Percentiles rank a stretch among this genome's conserved stretches.
These are phyloP conservation scores for Crepidodera aurea DNA, from an alignment of 2,888 invertebrate species.

Conservation along the genomic window DNA sequence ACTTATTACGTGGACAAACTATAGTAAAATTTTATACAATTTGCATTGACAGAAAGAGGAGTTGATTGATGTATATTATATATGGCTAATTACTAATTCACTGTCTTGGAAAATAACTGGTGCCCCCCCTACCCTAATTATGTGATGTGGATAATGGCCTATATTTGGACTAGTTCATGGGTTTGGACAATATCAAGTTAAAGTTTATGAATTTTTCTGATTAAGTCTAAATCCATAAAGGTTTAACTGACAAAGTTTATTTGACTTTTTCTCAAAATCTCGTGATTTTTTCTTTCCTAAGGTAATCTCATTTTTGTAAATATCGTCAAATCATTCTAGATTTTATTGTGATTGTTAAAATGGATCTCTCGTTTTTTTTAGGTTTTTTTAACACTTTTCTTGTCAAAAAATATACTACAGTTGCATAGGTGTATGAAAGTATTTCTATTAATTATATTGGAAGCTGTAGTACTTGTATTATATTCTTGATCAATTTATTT, in stretches of 20 bases:
- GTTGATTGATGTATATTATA: no score
- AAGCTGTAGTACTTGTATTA: neutral
- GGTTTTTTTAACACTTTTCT: slow-evolving; percentile 22
- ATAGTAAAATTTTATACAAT: no score
- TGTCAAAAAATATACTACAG: slow-evolving; percentile 36
- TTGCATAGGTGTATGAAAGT: neutral
- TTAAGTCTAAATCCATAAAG: neutral
- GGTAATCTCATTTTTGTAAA: slow-evolving; percentile 25
- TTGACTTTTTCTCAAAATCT: slow-evolving; percentile 15
- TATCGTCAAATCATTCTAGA: slow-evolving; percentile 19
- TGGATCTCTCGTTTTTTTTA: slow-evolving; percentile 38
- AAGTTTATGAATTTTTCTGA: neutral
- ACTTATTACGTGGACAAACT: no score
- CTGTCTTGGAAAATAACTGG: no score
- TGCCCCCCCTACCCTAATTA: no score
- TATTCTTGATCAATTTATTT: no score
- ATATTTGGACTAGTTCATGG: neutral
- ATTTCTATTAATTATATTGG: neutral
- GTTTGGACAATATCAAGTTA: neutral
- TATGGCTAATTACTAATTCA: no score
- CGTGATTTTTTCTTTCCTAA: slow-evolving; percentile 16
- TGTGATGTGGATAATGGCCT: no score
- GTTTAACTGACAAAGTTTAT: neutral
- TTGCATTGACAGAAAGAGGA: no score
- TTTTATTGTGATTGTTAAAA: slow-evolving; percentile 39